Evolutionary conservation across 2,113 vertebrate species (phyloP).

Genomic region (Coreoperca whiteheadi): DNA sequence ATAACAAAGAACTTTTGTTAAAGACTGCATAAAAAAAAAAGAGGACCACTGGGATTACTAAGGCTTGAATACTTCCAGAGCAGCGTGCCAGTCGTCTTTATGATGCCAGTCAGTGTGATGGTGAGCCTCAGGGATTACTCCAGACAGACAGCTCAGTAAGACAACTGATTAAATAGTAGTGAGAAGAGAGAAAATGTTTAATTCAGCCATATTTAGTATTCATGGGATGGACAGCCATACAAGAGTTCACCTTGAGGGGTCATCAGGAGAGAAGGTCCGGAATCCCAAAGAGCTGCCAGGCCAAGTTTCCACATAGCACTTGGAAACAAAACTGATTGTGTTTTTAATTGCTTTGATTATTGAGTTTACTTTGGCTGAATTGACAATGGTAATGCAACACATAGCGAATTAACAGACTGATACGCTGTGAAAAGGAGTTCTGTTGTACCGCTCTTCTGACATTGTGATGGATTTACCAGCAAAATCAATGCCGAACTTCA

Average conservation of each 20-base stretch:
- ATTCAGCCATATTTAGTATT: constrained; percentile 82
- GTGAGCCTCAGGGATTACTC: constrained; percentile 69
- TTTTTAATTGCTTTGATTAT: constrained; percentile 83
- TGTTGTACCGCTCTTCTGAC: constrained; percentile 33
- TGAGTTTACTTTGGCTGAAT: constrained; percentile 79
- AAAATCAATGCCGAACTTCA: constrained; percentile 45
- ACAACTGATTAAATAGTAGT: constrained; percentile 82
- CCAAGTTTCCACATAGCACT: constrained; percentile 67
- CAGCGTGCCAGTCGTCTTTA: constrained; percentile 58
- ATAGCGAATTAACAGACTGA: constrained; percentile 52
- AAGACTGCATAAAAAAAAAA: constrained; percentile 24
- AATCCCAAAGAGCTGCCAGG: constrained; percentile 76
- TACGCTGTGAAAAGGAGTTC: constrained; percentile 36
- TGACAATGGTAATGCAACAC: constrained; percentile 75
- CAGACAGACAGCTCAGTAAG: constrained; percentile 75
- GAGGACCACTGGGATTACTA: constrained; percentile 24
- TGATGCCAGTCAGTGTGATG: constrained; percentile 68
- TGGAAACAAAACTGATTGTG: constrained; percentile 79
- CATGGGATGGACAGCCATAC: constrained; percentile 73
- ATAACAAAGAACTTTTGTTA: constrained; percentile 14
- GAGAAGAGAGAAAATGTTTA: constrained; percentile 79
- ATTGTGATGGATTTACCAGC: constrained; percentile 41
- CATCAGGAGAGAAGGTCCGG: constrained; percentile 71
- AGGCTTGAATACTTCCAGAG: constrained; percentile 52
- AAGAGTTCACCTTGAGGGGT: constrained; percentile 85